A percentile compares a stretch with the other conserved stretches of the same genome.
phyloP scores from a whole-genome alignment of 2,888 invertebrate species.

The Andricus curvator region DNA sequence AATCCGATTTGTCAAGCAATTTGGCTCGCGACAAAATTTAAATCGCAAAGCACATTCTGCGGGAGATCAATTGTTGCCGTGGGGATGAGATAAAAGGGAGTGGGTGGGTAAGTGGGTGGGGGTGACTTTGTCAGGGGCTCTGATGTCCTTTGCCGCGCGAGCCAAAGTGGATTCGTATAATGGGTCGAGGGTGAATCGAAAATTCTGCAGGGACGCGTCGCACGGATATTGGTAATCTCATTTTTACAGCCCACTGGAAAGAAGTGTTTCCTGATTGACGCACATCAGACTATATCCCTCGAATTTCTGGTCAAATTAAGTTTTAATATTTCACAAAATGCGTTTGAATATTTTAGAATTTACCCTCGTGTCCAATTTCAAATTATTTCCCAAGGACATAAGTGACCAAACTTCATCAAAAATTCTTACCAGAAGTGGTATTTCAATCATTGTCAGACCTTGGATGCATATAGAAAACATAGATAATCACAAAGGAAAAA shows the following conservation, averaged over 20 bases:
- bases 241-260: conserved; percentile 65
- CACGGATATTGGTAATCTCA: conserved; percentile 68
- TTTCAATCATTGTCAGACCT: no score
- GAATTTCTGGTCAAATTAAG: conserved; percentile 35
- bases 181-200: conserved; percentile 76
- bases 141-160: conserved; percentile 71
- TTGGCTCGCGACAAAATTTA: conserved; percentile 77
- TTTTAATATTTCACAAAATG: conserved; percentile 34
- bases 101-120: conserved; percentile 43
- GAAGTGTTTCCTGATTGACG: conserved; percentile 40
- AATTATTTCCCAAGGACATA: background rate
- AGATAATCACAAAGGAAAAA: no score
- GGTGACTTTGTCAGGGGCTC: conserved; percentile 51
- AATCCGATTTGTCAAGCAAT: conserved; percentile 75
- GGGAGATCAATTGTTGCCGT: conserved; percentile 50
- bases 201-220: conserved; percentile 63
- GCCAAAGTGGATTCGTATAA: conserved; percentile 75
- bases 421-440: background rate
- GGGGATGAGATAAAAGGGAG: conserved; percentile 52
- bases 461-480: no score
- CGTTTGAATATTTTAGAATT: conserved; percentile 17
- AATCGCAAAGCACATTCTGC: conserved; percentile 75
- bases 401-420: background rate
- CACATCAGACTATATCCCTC: conserved; percentile 33
- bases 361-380: background rate